Evolutionary conservation across 2,113 vertebrate genomes (phyloP).

Genomic region (Anser brachyrhynchus): DNA sequence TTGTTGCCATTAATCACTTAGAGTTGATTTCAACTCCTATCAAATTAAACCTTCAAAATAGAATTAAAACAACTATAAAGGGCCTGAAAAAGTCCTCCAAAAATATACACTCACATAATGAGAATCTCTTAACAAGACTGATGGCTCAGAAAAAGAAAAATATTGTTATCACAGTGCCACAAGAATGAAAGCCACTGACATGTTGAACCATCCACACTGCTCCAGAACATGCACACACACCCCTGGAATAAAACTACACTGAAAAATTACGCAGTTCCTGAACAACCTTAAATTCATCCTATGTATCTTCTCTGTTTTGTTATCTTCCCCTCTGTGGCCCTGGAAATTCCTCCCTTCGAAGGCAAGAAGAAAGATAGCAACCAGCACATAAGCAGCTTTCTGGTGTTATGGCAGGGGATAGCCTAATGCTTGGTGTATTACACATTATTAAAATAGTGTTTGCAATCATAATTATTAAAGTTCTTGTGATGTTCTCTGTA

Average conservation of each 20-base stretch:
- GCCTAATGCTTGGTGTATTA: neutral
- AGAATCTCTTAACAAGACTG: neutral
- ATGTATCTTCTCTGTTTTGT: neutral
- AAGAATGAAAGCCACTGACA: neutral
- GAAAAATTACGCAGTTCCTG: neutral
- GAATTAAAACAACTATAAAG: neutral
- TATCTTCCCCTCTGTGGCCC: neutral
- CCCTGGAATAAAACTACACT: neutral
- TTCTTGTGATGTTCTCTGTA: neutral
- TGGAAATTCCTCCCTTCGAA: neutral
- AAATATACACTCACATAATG: neutral
- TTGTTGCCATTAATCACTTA: neutral
- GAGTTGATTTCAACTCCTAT: neutral
- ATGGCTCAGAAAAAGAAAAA: neutral
- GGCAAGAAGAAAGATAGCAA: neutral
- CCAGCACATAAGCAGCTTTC: neutral
- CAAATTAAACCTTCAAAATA: neutral
- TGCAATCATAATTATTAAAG: neutral
- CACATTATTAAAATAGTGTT: neutral
- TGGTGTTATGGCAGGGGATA: neutral
- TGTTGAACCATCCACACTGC: rapidly evolving
- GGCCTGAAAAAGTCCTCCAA: neutral
- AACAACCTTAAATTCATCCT: neutral
- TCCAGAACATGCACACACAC: neutral
- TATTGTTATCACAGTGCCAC: neutral